Evolutionary conservation across 1,140 invertebrate species (phyloP), one percentile per base, ranked within the genome.

Genomic region (Nebria ingens): DNA sequence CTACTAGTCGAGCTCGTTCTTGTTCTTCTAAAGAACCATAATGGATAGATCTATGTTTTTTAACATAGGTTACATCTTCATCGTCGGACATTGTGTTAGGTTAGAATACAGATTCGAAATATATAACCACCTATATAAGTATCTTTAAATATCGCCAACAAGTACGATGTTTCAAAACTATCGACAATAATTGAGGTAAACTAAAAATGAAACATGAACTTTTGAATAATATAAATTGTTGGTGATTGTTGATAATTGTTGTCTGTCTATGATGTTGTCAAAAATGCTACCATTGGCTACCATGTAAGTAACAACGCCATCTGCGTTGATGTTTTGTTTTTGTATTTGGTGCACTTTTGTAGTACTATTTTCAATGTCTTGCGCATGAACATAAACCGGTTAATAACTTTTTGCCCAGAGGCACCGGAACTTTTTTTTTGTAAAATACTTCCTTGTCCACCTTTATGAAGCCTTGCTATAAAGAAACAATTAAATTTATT

Each of bases 11-110:
- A 15, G 75, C 74, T 61, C 81, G 75, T 69, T 92, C 89, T 19
- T 81, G 73, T 62, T 93, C 89, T 68, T 94, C 91, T 58, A 93
- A 69, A 2, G 89, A 91, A 21, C 89, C 91, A 82, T 93, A 93
- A 65, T 93, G 88, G 1, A 92, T 76, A 0, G 81, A 81, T 67
- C 87, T 89, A 55, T 79, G 77, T 56, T 85, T 85, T 68, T 91
- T 92, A 0, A 83, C 73, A 60, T 86, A 83, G 45, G 77, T 69
- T 42, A 88, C 65, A 66, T 90, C 89, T 62, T 93, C 89, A 58
- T 93, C 91, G 66, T 93, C 90, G 21, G 89, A 93, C 91, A 93
- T 94, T 61, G 57, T 67, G 49, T 57, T 51, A 45, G 40, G 40
- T 45, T 45, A 45, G 13, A 29, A 6, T 29, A 29, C 4, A 29